Base-by-base conservation (phyloP, 2,797 vertebrate species). In the Sarcoramphus papa region DNA sequence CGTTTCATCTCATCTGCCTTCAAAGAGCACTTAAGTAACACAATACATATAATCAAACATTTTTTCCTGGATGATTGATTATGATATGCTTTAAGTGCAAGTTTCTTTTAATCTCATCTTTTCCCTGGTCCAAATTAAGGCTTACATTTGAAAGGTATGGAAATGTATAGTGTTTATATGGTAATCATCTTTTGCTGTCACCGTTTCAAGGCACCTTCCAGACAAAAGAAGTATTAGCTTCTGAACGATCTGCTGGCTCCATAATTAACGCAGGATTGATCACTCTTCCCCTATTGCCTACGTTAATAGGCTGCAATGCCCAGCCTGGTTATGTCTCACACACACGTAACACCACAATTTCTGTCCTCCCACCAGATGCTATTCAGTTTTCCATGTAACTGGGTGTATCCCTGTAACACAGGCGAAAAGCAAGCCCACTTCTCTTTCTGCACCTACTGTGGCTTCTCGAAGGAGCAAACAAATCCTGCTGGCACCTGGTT, bases 101-200 rank as follows among this genome's bases (percentile, higher is more conserved):
- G 40, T 79, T 94, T 94, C 84, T 94, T 93, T 95, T 92, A 88
- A 73, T 93, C 65, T 94, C 40, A 10, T 90, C 37, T 86, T 89
- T 81, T 59, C 60, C 50, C 54, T 76, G 35, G 47, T 86, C 65
- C 91, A 90, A 75, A 94, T 84, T 73, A 81, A 86, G 33, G 69
- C 24, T 78, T 75, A 27, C 5, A 0, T 94, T 90, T 88, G 60
- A 91, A 94, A 93, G 59, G 63, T 70, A 82, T 40, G 40, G 67
- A 73, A 79, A 83, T 70, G 28, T 85, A 19, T 53, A 37, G 48
- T 83, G 73, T 93, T 91, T 90, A 62, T 91, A 67, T 53, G 20
- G 51, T 91, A 80, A 79, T 87, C 51, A 64, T 94, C 56, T 85
- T 84, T 62, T 70, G 67, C 77, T 89, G 60, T 94, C 81, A 73